phyloP scores from a whole-genome alignment of 2,888 invertebrate genomes.

The Isoperla grammatica region DNA sequence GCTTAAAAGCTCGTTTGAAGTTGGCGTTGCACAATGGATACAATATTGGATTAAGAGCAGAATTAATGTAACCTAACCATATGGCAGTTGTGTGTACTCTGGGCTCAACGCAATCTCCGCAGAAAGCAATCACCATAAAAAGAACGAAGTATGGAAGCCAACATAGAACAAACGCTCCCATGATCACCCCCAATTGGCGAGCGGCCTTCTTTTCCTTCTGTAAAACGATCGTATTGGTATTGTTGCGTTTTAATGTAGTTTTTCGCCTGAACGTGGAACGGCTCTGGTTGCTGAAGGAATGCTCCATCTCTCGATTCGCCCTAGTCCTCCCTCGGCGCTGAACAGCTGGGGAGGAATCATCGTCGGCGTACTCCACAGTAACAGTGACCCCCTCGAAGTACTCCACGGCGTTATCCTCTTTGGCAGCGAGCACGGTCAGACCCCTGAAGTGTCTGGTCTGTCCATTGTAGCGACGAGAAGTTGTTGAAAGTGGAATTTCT shows the following conservation, averaged over 20 bases:
- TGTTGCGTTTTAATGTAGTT: not conserved
- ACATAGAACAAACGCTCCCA: constrained; percentile 53
- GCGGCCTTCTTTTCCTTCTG: constrained; percentile 48
- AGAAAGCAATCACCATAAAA: constrained; percentile 50
- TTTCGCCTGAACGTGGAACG: not conserved
- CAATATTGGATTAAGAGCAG: constrained; percentile 47
- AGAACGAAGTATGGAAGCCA: constrained; percentile 55
- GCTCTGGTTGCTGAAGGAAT: not conserved
- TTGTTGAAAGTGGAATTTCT: constrained; percentile 1
- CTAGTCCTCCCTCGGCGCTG: no score
- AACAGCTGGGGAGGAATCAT: not conserved
- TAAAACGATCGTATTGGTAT: constrained; percentile 21
- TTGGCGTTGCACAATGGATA: constrained; percentile 48
- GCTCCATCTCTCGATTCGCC: no score
- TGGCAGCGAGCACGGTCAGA: constrained; percentile 27
- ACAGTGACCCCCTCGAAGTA: constrained; percentile 35
- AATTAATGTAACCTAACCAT: constrained; percentile 50
- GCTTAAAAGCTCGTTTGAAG: constrained; percentile 43
- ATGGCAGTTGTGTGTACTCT: constrained; percentile 44
- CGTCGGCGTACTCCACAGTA: constrained; percentile 34
- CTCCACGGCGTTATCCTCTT: constrained; percentile 13
- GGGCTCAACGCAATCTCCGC: constrained; percentile 44
- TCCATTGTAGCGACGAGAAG: no score
- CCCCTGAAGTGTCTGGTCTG: constrained; percentile 27
- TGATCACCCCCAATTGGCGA: constrained; percentile 52